These are phyloP conservation scores for Ciconia nigra DNA, from an alignment of 2,797 vertebrate genomes.

Conservation along the genomic window DNA sequence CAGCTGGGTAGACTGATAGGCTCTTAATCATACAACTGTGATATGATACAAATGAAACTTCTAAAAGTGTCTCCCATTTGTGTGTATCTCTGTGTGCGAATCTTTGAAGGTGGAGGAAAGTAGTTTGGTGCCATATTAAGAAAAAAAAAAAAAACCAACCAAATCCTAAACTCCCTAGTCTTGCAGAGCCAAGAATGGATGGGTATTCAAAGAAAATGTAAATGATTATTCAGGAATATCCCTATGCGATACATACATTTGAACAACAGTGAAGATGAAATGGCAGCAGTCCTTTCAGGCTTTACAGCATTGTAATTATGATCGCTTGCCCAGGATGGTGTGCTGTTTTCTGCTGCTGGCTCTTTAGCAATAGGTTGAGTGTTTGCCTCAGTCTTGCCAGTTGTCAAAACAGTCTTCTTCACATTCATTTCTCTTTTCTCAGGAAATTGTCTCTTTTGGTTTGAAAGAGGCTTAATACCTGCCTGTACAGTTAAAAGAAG, in stretches of 20 bases:
- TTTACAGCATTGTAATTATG: slow-evolving; percentile 92
- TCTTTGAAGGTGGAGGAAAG: slow-evolving; percentile 46
- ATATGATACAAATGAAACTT: not conserved
- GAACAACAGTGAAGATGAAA: slow-evolving; percentile 85
- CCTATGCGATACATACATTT: slow-evolving; percentile 95
- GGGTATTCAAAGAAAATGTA: slow-evolving; percentile 48
- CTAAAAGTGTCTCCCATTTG: not conserved
- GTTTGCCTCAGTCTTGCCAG: slow-evolving; percentile 61
- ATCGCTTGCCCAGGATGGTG: slow-evolving; percentile 83
- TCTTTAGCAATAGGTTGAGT: slow-evolving; percentile 73
- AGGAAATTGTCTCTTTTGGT: slow-evolving; percentile 74
- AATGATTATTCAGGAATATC: slow-evolving; percentile 71
- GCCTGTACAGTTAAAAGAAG: slow-evolving; percentile 69
- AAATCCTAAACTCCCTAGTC: slow-evolving; percentile 19
- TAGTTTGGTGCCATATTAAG: not conserved
- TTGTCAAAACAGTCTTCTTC: slow-evolving; percentile 71
- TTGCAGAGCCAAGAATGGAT: slow-evolving; percentile 40
- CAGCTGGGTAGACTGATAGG: not conserved
- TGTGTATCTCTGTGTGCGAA: not conserved
- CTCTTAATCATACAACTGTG: slow-evolving; percentile 5
- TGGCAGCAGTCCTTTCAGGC: slow-evolving; percentile 90
- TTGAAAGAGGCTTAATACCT: slow-evolving; percentile 58
- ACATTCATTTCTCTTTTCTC: slow-evolving; percentile 75
- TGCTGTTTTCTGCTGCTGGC: slow-evolving; percentile 66
- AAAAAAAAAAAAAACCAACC: not conserved